These are phyloP conservation scores for Chionomys nivalis DNA, from an alignment of 2,113 vertebrate genomes.

Conservation along the genomic window DNA sequence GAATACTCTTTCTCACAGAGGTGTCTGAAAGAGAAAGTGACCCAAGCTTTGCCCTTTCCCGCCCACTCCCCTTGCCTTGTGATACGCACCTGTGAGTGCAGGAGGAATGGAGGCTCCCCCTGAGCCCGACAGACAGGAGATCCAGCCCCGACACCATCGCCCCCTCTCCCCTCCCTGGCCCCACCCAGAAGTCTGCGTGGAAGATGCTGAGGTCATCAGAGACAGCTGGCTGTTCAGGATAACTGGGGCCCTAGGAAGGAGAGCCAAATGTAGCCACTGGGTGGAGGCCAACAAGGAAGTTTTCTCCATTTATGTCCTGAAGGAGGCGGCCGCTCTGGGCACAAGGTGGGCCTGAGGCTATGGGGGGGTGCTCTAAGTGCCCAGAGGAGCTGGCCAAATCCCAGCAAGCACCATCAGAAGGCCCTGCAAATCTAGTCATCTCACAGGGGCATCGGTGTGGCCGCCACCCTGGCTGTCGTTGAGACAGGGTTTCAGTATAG, in stretches of 20 bases:
- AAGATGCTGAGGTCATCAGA: background rate
- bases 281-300: slow-evolving; percentile 37
- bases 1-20: background rate
- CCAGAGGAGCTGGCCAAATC: background rate
- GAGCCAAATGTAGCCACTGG: slow-evolving; percentile 71
- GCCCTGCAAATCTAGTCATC: background rate
- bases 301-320: background rate
- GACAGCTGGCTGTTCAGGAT: background rate
- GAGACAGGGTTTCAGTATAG: background rate
- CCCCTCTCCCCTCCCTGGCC: background rate
- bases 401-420: background rate
- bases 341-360: background rate
- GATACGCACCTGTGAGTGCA: background rate
- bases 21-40: background rate
- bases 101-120: background rate
- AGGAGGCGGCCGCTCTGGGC: background rate
- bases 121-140: background rate
- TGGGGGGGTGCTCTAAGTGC: background rate
- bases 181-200: background rate
- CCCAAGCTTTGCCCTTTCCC: background rate
- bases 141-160: background rate
- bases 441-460: no score
- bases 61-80: rapidly evolving
- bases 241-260: slow-evolving; percentile 28
- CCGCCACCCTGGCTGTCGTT: background rate